These are phyloP conservation scores for Ganaspis brasiliensis DNA, from an alignment of 2,888 invertebrate genomes.

Conservation along the genomic window DNA sequence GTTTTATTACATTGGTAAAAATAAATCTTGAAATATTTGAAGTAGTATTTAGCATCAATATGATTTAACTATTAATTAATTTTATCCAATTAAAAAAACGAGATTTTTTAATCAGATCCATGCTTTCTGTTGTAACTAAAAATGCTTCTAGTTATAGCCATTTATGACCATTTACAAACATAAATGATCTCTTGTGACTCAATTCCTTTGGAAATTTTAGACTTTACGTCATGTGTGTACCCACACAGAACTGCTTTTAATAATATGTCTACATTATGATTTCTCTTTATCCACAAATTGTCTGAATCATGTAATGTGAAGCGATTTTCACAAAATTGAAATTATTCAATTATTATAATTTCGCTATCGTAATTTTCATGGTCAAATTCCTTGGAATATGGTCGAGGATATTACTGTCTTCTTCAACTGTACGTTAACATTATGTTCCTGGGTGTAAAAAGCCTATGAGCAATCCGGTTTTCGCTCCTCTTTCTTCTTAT, in stretches of 20 bases:
- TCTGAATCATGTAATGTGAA: neutral
- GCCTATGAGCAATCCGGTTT: constrained; percentile 35
- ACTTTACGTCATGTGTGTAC: constrained; percentile 8
- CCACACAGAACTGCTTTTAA: constrained; percentile 32
- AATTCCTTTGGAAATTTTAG: constrained; percentile 17
- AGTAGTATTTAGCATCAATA: too few relatives aligned
- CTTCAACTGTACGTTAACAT: neutral
- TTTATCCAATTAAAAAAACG: too few relatives aligned
- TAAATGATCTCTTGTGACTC: constrained; percentile 3
- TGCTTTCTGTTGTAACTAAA: too few relatives aligned
- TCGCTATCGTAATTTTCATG: neutral
- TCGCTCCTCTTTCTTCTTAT: constrained; percentile 24
- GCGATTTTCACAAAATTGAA: neutral
- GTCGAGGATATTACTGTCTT: neutral
- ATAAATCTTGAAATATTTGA: too few relatives aligned
- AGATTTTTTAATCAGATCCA: too few relatives aligned
- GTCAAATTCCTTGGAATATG: neutral
- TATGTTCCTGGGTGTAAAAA: constrained; percentile 16
- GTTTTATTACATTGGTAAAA: too few relatives aligned
- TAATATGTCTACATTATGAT: neutral
- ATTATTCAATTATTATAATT: constrained; percentile 8
- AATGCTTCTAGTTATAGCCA: too few relatives aligned
- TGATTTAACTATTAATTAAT: too few relatives aligned
- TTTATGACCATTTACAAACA: too few relatives aligned
- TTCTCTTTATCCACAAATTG: neutral